Evolutionary conservation across 2,888 invertebrate species (phyloP).

Genomic region (Cantharis rustica): DNA sequence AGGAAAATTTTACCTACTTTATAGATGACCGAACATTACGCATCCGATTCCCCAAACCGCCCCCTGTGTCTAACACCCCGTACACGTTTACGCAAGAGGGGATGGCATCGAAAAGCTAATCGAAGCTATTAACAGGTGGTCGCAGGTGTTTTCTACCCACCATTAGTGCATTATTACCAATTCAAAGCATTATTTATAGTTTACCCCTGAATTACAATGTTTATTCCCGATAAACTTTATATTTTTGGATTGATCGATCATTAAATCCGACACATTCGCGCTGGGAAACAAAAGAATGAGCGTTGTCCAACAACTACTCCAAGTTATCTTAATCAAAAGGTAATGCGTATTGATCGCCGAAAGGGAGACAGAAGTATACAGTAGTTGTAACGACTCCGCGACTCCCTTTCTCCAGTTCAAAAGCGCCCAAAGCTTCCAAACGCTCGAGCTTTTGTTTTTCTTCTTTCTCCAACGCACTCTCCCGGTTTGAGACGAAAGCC

Average conservation of each 20-base stretch:
- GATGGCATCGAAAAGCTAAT: not conserved
- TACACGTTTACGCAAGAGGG: not conserved
- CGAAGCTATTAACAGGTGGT: conserved; percentile 23
- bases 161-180: conserved; percentile 6
- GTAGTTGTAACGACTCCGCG: not conserved
- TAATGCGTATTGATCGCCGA: not conserved
- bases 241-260: too few species aligned
- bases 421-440: not conserved
- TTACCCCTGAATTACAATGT: not conserved
- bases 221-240: too few species aligned
- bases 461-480: not conserved
- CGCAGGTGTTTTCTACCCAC: conserved; percentile 19
- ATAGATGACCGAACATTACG: not conserved
- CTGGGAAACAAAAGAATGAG: not conserved
- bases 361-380: not conserved
- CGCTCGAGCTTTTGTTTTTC: not conserved
- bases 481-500: not conserved
- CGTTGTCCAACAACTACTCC: not conserved
- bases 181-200: not conserved
- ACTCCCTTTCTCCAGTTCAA: not conserved
- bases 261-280: too few species aligned
- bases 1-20: not conserved
- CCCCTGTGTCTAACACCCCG: not conserved
- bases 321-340: not conserved
- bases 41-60: not conserved